These are phyloP conservation scores for Mustela nigripes DNA, from an alignment of 2,113 vertebrate species.

Conservation along the genomic window DNA sequence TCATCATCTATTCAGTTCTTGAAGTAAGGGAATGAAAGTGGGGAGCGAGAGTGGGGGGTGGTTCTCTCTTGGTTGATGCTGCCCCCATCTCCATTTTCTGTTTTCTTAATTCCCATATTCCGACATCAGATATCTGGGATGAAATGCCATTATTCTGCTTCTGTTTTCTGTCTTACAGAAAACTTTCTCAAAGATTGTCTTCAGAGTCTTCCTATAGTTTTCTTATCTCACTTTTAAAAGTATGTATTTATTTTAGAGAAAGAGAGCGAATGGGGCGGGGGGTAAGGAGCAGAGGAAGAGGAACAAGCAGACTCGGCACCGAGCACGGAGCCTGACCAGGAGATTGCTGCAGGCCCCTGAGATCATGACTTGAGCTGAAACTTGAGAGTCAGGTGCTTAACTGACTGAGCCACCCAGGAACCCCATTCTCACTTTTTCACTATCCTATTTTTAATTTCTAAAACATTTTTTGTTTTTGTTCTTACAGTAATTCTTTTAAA, in stretches of 20 bases:
- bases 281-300: neutral
- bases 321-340: neutral
- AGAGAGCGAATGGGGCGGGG: neutral
- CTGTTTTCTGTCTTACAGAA: neutral
- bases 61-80: neutral
- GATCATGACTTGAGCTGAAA: neutral
- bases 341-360: neutral
- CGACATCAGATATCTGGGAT: neutral
- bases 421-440: neutral
- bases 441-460: neutral
- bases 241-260: neutral
- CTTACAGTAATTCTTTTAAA: neutral
- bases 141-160: neutral
- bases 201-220: neutral
- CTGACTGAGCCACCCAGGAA: neutral
- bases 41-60: fast-evolving
- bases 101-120: neutral
- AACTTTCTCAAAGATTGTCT: neutral
- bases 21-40: neutral
- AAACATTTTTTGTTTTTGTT: neutral
- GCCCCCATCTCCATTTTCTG: neutral
- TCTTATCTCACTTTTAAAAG: neutral
- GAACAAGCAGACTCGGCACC: neutral
- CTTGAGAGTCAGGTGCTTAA: neutral
- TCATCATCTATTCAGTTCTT: neutral